Percentiles rank a stretch among this genome's conserved stretches.
Evolutionary conservation across 2,888 invertebrate species (phyloP).

Genomic region (Zeuzera pyrina): DNA sequence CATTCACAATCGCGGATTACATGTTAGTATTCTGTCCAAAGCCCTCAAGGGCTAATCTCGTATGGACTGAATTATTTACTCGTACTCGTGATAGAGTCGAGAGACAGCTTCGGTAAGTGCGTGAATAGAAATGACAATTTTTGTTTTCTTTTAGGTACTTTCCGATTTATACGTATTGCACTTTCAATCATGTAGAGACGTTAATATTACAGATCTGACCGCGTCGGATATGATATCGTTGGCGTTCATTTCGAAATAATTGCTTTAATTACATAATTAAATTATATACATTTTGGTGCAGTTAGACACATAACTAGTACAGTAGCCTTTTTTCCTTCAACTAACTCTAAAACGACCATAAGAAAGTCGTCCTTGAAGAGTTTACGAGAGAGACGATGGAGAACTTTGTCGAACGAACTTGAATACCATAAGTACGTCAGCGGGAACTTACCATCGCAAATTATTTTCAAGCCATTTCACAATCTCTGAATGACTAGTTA

Average conservation of each 20-base stretch:
- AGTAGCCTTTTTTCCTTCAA: no score
- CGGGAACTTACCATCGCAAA: conserved; percentile 42
- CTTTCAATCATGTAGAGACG: no score
- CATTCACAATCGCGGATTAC: conserved; percentile 62
- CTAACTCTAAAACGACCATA: no score
- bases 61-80: conserved; percentile 65
- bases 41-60: conserved; percentile 47
- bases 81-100: conserved; percentile 37
- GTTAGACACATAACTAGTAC: no score
- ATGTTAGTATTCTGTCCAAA: conserved; percentile 62
- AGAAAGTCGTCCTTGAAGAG: conserved; percentile 49
- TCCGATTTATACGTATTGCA: no score
- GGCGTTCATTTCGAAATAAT: no score
- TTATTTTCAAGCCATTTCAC: conserved; percentile 60
- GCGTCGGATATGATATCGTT: no score
- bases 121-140: conserved; percentile 32
- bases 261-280: no score
- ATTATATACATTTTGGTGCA: no score
- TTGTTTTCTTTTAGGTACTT: no score
- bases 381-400: conserved; percentile 45
- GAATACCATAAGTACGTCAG: conserved; percentile 48
- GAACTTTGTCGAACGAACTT: conserved; percentile 44
- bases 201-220: no score
- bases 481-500: conserved; percentile 47
- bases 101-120: conserved; percentile 19